Evolutionary conservation across 2,797 vertebrate species (phyloP).

Genomic region (Cossypha niveicapilla): DNA sequence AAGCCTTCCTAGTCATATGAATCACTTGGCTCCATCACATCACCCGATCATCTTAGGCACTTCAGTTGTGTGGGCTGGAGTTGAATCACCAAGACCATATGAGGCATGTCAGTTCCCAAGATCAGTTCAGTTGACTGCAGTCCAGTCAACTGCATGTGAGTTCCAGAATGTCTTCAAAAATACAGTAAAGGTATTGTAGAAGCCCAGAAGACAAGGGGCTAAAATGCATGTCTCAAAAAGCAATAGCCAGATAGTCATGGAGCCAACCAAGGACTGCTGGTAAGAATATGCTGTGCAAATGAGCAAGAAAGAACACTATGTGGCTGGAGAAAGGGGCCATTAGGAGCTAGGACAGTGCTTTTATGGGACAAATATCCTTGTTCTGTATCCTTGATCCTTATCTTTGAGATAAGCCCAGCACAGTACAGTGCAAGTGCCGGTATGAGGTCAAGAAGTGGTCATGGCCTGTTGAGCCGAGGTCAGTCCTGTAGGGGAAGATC

Average conservation of each 20-base stretch:
- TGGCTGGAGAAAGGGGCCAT: background rate
- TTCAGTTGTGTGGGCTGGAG: background rate
- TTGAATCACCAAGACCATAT: slow-evolving; percentile 10
- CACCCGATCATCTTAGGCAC: background rate
- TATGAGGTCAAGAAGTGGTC: background rate
- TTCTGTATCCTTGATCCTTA: background rate
- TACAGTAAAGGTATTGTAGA: background rate
- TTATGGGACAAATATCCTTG: background rate
- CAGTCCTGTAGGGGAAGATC: background rate
- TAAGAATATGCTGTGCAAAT: background rate
- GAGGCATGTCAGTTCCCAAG: background rate
- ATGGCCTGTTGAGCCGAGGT: background rate
- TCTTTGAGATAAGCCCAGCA: background rate
- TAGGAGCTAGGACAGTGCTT: background rate
- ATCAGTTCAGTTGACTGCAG: background rate
- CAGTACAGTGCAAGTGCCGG: background rate
- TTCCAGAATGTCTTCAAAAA: background rate
- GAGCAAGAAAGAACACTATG: background rate
- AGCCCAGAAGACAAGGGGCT: background rate
- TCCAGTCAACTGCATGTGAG: background rate
- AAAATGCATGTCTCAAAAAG: background rate
- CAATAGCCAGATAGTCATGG: background rate
- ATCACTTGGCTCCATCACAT: background rate
- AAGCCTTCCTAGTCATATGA: background rate
- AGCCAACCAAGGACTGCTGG: background rate